Base-by-base conservation (phyloP, 1,140 invertebrate species). In the Brachionus sp. region DNA sequence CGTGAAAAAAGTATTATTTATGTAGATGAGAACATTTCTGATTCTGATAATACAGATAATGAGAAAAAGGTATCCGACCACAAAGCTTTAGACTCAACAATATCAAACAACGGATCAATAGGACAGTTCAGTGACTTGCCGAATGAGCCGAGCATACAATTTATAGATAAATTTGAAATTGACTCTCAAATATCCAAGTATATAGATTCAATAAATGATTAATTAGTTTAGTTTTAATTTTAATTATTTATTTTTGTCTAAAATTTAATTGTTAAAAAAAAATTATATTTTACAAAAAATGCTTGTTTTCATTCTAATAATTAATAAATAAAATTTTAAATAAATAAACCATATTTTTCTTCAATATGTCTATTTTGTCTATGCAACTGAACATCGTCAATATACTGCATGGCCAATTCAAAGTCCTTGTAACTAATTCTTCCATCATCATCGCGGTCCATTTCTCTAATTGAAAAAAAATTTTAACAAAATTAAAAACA, bases 361-460 rank as follows among this genome's bases (percentile, higher is more conserved):
- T 70, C 66, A 1, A 37, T 39, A 6, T 70, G 16, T 70, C 16
- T 70, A 10, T 70, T 42, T 46, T 35, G 19, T 33, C 46, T 44
- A 12, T 50, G 19, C 3, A 35, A 9, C 33, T n/a, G 6, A 5
- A 13, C 46, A 62, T 84, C 64, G 37, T 77, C 37, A 62, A 85
- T 84, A 84, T 88, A 88, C 82, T 89, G 88, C 88, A 89, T 89
- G 84, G 88, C 86, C 37, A 88, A 87, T 25, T 89, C 87, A 87
- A 89, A 89, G 84, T 89, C 88, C 84, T 86, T 88, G 84, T 87
- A 89, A 84, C 88, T 89, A 4, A 89, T 84, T 83, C 88, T 82
- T 3, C 88, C 88, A 86, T 89, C 88, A 25, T 86, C 86, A 86
- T 89, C 88, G 19, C 86, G 73, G 77, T 89, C 88, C 37, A 88